These are phyloP conservation scores for Cavia aperea DNA, from an alignment of 2,113 vertebrate genomes.

Conservation along the genomic window DNA sequence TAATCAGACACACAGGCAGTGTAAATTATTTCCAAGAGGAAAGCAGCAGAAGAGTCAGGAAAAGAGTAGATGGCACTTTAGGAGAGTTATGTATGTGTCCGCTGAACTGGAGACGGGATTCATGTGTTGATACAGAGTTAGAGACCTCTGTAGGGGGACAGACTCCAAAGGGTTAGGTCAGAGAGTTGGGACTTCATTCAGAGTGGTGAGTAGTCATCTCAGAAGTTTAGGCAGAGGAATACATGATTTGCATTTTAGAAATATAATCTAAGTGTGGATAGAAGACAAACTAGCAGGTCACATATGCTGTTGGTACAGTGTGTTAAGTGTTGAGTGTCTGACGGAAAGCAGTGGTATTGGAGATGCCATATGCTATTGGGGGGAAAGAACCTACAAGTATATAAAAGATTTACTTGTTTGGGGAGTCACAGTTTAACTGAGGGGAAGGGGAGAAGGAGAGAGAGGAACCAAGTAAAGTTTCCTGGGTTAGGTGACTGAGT, in stretches of 20 bases:
- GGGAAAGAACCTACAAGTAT: background rate
- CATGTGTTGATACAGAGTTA: background rate
- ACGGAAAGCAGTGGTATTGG: background rate
- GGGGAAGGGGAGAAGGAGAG: background rate
- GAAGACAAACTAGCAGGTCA: background rate
- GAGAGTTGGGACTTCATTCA: background rate
- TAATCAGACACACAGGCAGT: background rate
- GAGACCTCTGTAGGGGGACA: background rate
- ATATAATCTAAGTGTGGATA: background rate
- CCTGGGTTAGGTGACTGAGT: background rate
- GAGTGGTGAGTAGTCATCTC: background rate
- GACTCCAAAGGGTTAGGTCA: background rate
- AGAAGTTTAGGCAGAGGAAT: background rate
- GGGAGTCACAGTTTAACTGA: background rate
- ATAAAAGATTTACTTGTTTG: background rate
- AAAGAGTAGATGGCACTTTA: rapidly evolving
- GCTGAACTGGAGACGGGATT: background rate
- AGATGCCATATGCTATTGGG: background rate
- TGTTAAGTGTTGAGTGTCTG: background rate
- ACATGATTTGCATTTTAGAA: background rate
- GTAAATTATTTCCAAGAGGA: background rate
- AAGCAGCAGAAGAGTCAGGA: background rate
- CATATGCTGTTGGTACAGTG: background rate
- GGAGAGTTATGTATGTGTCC: background rate
- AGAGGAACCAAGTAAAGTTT: background rate